Evolutionary conservation across 2,888 invertebrate genomes (phyloP), one percentile per base, ranked within the genome.

Genomic region (Agrotis clavis): DNA sequence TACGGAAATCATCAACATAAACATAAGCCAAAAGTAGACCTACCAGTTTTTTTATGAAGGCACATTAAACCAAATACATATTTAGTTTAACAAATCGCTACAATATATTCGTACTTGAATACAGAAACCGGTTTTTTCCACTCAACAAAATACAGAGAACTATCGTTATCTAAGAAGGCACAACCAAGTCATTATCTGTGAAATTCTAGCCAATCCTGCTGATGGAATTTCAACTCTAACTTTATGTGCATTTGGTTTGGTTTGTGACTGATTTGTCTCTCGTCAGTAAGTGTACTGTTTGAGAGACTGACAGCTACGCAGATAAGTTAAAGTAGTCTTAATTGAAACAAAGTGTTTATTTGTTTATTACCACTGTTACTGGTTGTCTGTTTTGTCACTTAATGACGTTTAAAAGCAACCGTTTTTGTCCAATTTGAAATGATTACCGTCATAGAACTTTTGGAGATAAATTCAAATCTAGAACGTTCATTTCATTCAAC

Each of bases 101-200:
- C 81, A n/a, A n/a, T n/a, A 79, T 30, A 74, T 54, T 67, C 56
- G 41, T 70, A 70, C 69, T 59, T 64, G 45, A 72, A 62, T 50
- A 47, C 47, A 61, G 35, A 50, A 77, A 79, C 79, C 71, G 67
- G 86, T 81, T 81, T 77, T 77, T 74, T 66, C 65, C 71, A 79
- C 63, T 75, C 67, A 25, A 68, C 73, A 18, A 70, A 72, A 75
- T 69, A 85, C 65, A 74, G 25, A 72, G 54, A 68, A 77, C 71
- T 79, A 71, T 66, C 74, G 63, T 86, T 84, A 84, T 84, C 84
- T 74, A 71, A 73, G 74, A 65, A 61, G 62, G 67, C 60, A 83
- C 71, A 81, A 57, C 59, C 59, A 7, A 64, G 54, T 57, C 68
- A 75, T 73, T 82, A 75, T 85, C 72, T 75, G 73, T 84, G 9